Evolutionary conservation across 2,113 vertebrate genomes (phyloP).

Genomic region (Hippopotamus amphibius): DNA sequence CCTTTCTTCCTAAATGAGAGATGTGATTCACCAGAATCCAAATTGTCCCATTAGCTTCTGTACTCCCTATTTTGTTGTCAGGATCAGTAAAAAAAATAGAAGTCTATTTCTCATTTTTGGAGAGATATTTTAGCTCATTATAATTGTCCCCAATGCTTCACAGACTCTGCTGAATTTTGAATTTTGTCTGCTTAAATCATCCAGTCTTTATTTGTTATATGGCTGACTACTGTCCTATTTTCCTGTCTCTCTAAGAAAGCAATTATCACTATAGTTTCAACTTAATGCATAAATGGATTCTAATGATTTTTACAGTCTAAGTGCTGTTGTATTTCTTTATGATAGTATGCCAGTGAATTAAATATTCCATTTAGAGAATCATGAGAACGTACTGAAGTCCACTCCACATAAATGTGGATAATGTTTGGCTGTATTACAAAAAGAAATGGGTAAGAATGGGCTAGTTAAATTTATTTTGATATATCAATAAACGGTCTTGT

Average conservation of each 20-base stretch:
- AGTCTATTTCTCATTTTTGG: background rate
- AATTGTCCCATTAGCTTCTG: background rate
- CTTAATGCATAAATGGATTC: background rate
- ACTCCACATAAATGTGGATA: background rate
- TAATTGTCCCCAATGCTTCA: background rate
- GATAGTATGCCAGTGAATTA: background rate
- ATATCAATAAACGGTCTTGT: background rate
- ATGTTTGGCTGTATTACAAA: background rate
- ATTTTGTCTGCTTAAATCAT: background rate
- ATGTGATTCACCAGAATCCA: background rate
- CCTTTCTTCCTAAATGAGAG: background rate
- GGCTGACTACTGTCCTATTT: background rate
- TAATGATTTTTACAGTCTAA: background rate
- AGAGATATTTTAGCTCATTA: background rate
- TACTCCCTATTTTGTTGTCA: background rate
- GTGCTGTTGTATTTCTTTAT: background rate
- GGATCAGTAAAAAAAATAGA: background rate
- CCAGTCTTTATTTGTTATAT: background rate
- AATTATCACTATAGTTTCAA: conserved; percentile 48
- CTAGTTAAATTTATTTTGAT: background rate
- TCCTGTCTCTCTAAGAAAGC: background rate
- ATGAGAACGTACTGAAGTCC: background rate
- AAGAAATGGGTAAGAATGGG: background rate
- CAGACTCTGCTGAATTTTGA: background rate
- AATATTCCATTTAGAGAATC: background rate